Conservation (phyloP, 2,113 vertebrate species). For the Cyanistes caeruleus region DNA sequence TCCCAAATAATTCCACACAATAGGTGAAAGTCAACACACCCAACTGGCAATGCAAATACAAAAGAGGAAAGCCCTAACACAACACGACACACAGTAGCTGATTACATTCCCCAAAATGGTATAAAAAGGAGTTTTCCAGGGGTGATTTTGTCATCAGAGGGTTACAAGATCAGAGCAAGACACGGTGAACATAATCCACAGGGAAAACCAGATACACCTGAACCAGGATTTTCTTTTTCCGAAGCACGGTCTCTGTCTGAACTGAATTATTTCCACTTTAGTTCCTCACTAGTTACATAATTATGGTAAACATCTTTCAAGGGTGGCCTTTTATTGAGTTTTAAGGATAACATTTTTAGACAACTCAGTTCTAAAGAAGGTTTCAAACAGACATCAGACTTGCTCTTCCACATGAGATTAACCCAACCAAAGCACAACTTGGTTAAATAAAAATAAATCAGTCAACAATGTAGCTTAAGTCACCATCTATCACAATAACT, state of each 20-base stretch:
- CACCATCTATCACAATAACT: not conserved
- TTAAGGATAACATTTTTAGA: not conserved
- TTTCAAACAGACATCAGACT: not conserved
- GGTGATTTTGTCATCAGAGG: not conserved
- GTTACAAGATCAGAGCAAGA: not conserved
- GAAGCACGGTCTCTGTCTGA: not conserved
- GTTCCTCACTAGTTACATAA: not conserved
- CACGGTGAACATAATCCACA: not conserved
- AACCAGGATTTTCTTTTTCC: not conserved
- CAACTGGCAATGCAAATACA: fast-evolving
- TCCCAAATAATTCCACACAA: not conserved
- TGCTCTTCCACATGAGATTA: not conserved
- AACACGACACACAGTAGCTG: not conserved
- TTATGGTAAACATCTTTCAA: not conserved
- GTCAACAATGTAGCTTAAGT: not conserved
- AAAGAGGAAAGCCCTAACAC: not conserved
- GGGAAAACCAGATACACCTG: not conserved
- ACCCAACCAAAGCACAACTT: not conserved
- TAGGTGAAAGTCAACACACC: not conserved
- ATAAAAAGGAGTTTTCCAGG: not conserved
- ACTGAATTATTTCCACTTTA: not conserved
- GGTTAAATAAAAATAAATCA: not conserved
- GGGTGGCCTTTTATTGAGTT: not conserved
- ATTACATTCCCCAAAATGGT: not conserved
- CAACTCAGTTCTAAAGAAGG: not conserved